phyloP scores from a whole-genome alignment of 35 echinoderm and acorn worm genomes.

The Chiridota heheva region DNA sequence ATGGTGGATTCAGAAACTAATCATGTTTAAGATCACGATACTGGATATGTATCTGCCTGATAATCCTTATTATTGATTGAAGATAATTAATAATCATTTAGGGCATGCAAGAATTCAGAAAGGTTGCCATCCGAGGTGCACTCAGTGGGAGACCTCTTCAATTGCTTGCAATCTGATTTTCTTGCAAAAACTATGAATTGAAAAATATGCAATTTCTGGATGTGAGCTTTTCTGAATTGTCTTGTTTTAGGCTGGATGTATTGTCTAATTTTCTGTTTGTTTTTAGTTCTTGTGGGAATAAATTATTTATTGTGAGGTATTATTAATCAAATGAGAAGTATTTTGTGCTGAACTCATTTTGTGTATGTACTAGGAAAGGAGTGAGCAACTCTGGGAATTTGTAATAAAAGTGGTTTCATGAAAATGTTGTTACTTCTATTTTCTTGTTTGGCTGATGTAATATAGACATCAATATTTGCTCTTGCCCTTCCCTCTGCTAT shows the following conservation, averaged over 20 bases:
- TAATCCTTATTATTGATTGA: background rate
- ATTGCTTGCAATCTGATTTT: conserved; percentile 26
- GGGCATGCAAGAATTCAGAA: conserved; percentile 29
- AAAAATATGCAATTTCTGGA: conserved; percentile 39
- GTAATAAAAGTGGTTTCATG: conserved; percentile 50
- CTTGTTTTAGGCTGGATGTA: conserved; percentile 16
- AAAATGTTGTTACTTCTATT: no score
- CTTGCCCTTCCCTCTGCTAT: no score
- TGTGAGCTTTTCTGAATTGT: conserved; percentile 40
- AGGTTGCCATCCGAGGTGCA: conserved; percentile 10
- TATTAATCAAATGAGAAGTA: conserved; percentile 40
- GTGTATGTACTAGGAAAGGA: conserved; percentile 43
- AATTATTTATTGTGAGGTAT: conserved; percentile 54
- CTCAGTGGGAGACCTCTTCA: conserved; percentile 7
- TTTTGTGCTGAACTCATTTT: conserved; percentile 34
- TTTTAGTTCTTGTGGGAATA: conserved; percentile 35
- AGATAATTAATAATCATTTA: background rate
- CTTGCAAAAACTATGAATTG: conserved; percentile 30
- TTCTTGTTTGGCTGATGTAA: no score
- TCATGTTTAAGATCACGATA: no score
- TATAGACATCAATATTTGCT: no score
- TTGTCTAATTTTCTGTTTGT: conserved; percentile 21
- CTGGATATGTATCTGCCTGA: background rate
- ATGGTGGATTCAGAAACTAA: no score
- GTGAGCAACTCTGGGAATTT: conserved; percentile 45